Evolutionary conservation across 2,888 invertebrate species (phyloP).

Genomic region (Nomada goodeniana): DNA sequence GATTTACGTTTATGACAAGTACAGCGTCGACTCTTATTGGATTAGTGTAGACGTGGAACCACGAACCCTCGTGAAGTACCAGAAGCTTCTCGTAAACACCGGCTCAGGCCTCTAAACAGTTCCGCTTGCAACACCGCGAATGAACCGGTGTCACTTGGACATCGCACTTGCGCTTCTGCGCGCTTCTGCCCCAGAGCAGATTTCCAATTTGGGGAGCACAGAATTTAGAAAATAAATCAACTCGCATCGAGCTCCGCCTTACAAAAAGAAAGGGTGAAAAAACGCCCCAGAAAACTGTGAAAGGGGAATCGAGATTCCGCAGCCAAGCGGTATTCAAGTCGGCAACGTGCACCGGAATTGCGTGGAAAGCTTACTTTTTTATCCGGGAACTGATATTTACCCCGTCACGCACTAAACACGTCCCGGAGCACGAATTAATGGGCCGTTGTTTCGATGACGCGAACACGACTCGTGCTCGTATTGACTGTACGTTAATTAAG

Average conservation of each 20-base stretch:
- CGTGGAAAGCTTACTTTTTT: slow-evolving; percentile 59
- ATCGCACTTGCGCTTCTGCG: too few species aligned
- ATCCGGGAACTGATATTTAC: slow-evolving; percentile 76
- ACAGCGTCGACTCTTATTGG: slow-evolving; percentile 50
- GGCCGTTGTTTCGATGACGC: slow-evolving; percentile 76
- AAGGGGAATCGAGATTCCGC: slow-evolving; percentile 31
- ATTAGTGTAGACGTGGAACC: slow-evolving; percentile 31
- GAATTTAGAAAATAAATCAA: too few species aligned
- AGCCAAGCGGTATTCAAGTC: slow-evolving; percentile 51
- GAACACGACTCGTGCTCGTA: slow-evolving; percentile 68
- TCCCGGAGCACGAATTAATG: slow-evolving; percentile 74
- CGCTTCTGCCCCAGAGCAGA: too few species aligned
- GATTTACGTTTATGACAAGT: slow-evolving; percentile 66
- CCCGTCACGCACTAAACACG: slow-evolving; percentile 75
- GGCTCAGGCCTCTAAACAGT: slow-evolving; percentile 44
- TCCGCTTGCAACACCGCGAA: slow-evolving; percentile 57
- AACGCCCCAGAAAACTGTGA: background rate
- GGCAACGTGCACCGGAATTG: slow-evolving; percentile 41
- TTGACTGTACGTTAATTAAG: slow-evolving; percentile 79
- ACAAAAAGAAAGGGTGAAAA: too few species aligned
- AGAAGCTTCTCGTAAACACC: slow-evolving; percentile 42
- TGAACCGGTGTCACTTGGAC: slow-evolving; percentile 40
- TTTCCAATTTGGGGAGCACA: too few species aligned
- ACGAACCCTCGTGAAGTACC: slow-evolving; percentile 38
- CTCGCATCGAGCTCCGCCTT: too few species aligned